These are phyloP conservation scores for Ailuropoda melanoleuca DNA, from an alignment of 2,113 vertebrate species.

Conservation along the genomic window DNA sequence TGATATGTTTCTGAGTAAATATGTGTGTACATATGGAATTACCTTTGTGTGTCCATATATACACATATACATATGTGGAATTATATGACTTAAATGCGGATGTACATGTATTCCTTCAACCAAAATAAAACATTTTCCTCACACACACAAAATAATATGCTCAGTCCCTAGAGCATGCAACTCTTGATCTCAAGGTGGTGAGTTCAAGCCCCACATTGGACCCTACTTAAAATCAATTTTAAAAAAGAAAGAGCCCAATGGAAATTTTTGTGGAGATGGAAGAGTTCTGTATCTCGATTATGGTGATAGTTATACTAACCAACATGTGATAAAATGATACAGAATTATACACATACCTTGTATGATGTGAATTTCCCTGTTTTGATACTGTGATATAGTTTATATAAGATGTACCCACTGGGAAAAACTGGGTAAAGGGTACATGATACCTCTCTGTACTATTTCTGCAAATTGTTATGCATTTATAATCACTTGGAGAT, in stretches of 20 bases:
- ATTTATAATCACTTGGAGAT: not conserved
- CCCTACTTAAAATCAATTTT: not conserved
- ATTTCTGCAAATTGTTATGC: not conserved
- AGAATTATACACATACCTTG: not conserved
- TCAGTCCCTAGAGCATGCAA: not conserved
- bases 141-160: not conserved
- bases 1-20: not conserved
- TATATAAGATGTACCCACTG: not conserved
- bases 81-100: not conserved
- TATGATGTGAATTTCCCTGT: not conserved
- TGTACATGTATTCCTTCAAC: not conserved
- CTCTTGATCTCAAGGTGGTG: not conserved
- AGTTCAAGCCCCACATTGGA: not conserved
- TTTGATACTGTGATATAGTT: not conserved
- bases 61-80: not conserved
- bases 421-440: not conserved
- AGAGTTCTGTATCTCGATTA: not conserved
- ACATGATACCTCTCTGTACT: not conserved
- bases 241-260: not conserved
- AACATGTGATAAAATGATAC: not conserved
- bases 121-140: not conserved
- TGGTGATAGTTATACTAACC: not conserved
- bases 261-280: not conserved
- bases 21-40: not conserved
- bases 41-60: not conserved